Evolutionary conservation across 2,113 vertebrate genomes (phyloP).

Genomic region (Fregetta grallaria): DNA sequence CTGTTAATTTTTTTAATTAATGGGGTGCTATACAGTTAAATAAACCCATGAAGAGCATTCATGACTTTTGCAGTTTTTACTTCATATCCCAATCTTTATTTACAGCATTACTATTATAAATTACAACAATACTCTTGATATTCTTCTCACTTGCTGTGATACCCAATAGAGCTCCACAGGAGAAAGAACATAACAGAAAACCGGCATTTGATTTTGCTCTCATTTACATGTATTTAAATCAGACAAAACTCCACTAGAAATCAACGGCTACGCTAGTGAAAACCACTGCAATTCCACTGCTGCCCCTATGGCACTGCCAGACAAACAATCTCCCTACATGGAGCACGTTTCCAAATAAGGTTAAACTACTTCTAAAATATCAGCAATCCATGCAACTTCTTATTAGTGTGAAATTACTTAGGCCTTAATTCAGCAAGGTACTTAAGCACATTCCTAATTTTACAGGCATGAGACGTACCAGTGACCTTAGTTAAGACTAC

Average conservation of each 20-base stretch:
- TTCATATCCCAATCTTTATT: conserved; percentile 14
- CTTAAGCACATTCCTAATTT: conserved; percentile 23
- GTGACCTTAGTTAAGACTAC: not conserved
- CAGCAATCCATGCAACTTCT: not conserved
- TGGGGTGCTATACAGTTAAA: conserved; percentile 47
- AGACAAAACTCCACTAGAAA: conserved; percentile 2
- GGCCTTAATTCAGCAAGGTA: conserved; percentile 35
- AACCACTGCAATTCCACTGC: not conserved
- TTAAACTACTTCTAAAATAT: conserved; percentile 15
- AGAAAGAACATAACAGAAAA: conserved; percentile 9
- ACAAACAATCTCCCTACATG: not conserved
- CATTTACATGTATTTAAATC: not conserved
- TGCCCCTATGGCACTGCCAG: not conserved
- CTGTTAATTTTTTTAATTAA: conserved; percentile 59
- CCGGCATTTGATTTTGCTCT: not conserved
- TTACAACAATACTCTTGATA: not conserved
- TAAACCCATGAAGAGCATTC: conserved; percentile 13
- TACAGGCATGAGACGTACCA: not conserved
- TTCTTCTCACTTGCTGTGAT: conserved; percentile 28
- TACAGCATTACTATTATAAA: not conserved
- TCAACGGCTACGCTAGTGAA: not conserved
- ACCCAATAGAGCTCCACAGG: not conserved
- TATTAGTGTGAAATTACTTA: conserved; percentile 35
- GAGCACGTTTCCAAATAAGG: not conserved
- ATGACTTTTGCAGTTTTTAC: conserved; percentile 2